Conservation (phyloP, 2,113 vertebrate genomes). For the Hystrix cristata region DNA sequence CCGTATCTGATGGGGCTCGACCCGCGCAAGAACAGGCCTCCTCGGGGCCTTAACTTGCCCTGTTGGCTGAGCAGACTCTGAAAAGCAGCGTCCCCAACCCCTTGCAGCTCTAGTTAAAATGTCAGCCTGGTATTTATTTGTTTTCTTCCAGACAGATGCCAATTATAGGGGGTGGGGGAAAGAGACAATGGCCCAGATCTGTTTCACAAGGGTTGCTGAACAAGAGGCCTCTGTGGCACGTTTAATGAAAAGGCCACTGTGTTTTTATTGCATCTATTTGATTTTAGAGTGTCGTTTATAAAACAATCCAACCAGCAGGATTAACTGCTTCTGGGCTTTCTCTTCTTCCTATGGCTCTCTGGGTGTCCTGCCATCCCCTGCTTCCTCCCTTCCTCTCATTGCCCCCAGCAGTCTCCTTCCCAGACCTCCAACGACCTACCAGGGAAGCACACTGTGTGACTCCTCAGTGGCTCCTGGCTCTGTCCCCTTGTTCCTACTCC, state of each 20-base stretch:
- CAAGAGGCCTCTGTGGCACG: constrained; percentile 82
- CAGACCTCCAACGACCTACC: neutral
- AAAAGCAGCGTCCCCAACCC: neutral
- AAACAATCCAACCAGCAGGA: constrained; percentile 75
- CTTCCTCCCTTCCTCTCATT: neutral
- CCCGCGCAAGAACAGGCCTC: neutral
- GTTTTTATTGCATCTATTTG: constrained; percentile 85
- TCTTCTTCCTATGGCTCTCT: constrained; percentile 21
- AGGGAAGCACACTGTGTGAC: neutral
- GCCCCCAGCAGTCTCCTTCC: neutral
- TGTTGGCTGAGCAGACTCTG: neutral
- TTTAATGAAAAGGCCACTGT: constrained; percentile 85
- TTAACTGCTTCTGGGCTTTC: constrained; percentile 83
- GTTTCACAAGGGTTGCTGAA: constrained; percentile 83
- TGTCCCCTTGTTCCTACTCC: accelerated
- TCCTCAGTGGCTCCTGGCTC: neutral
- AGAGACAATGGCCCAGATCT: constrained; percentile 76
- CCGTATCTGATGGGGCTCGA: neutral
- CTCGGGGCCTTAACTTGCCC: neutral
- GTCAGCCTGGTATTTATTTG: constrained; percentile 82
- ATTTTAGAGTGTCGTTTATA: constrained; percentile 80
- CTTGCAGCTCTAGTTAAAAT: constrained; percentile 77
- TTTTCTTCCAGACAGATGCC: constrained; percentile 79
- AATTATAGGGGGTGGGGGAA: constrained; percentile 67
- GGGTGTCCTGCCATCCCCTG: neutral